These are phyloP conservation scores for Ormia ochracea DNA, from an alignment of 2,888 invertebrate species.

Conservation along the genomic window DNA sequence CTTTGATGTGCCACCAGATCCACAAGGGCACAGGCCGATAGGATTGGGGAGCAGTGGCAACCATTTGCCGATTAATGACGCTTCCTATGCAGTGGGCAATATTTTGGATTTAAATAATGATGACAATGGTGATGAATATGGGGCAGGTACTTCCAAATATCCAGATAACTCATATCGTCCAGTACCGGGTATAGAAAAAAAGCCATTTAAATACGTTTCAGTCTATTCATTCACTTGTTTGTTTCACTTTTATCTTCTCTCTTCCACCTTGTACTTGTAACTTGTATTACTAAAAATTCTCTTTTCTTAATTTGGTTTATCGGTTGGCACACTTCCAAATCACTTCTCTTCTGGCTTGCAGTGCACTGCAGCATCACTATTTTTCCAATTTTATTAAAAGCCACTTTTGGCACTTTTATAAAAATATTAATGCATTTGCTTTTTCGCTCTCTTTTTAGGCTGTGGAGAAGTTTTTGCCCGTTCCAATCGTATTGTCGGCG, in stretches of 20 bases:
- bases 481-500: constrained; percentile 93
- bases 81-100: constrained; percentile 73
- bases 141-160: constrained; percentile 66
- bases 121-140: constrained; percentile 71
- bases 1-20: constrained; percentile 68
- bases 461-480: constrained; percentile 92
- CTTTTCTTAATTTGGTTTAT: constrained; percentile 9
- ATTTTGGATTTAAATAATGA: constrained; percentile 73
- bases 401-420: neutral
- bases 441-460: constrained; percentile 80
- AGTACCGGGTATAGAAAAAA: constrained; percentile 73
- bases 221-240: neutral
- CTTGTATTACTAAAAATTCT: neutral
- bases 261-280: neutral
- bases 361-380: constrained; percentile 35
- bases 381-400: neutral
- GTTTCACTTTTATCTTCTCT: neutral
- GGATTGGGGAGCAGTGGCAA: constrained; percentile 6
- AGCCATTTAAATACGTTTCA: constrained; percentile 17
- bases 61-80: constrained; percentile 62
- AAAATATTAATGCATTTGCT: neutral
- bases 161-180: constrained; percentile 73
- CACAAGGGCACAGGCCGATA: constrained; percentile 57
- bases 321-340: constrained; percentile 8
- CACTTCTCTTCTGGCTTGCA: constrained; percentile 26